A percentile compares a stretch with the other conserved stretches of the same genome.
Evolutionary conservation across 2,888 invertebrate species (phyloP).

Genomic region (Microctonus hyperodae): DNA sequence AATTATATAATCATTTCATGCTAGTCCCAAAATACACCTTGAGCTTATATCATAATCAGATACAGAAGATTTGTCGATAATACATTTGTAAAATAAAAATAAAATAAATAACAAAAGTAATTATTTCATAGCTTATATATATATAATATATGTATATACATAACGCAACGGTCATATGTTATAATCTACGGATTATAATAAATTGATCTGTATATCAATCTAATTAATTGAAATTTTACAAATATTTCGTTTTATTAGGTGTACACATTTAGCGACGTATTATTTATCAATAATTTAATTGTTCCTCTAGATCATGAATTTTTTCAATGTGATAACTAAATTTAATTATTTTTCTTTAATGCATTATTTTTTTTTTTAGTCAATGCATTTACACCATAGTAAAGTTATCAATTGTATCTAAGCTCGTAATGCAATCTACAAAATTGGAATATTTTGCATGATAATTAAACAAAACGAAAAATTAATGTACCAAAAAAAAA

Average conservation of each 20-base stretch:
- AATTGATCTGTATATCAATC: conserved; percentile 44
- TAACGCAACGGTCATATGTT: conserved; percentile 51
- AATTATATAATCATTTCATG: neutral
- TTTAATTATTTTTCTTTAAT: conserved; percentile 41
- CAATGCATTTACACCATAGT: conserved; percentile 44
- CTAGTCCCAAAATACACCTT: neutral
- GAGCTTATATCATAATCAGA: no score
- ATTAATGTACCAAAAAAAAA: no score
- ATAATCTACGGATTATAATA: conserved; percentile 48
- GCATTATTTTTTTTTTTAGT: conserved; percentile 23
- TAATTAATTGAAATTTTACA: conserved; percentile 49
- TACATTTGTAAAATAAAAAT: neutral
- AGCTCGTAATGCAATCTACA: conserved; percentile 34
- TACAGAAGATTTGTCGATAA: neutral
- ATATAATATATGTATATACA: conserved; percentile 49
- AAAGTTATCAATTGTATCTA: conserved; percentile 40
- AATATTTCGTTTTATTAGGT: conserved; percentile 39
- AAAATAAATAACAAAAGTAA: conserved; percentile 7
- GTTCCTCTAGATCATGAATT: conserved; percentile 19
- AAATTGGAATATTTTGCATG: conserved; percentile 33
- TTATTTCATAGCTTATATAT: conserved; percentile 39
- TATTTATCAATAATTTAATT: conserved; percentile 25
- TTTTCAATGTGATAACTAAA: conserved; percentile 33
- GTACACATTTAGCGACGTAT: conserved; percentile 19
- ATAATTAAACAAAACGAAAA: conserved; percentile 35